These are phyloP conservation scores for Meta bourneti DNA, from an alignment of 2,888 invertebrate genomes.

Conservation along the genomic window DNA sequence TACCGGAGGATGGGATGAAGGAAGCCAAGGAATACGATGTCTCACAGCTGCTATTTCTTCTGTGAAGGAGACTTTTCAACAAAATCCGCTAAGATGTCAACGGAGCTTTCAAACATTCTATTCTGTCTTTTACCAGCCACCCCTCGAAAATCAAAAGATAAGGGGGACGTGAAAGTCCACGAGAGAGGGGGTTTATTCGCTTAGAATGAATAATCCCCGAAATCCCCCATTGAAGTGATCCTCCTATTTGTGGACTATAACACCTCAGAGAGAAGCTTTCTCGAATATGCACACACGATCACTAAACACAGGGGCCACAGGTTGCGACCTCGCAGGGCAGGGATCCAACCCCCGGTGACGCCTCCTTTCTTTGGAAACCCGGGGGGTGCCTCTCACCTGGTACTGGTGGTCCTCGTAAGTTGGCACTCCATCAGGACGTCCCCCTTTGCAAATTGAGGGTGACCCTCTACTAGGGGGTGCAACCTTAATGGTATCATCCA, in stretches of 20 bases:
- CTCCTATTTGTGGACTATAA: constrained; percentile 74
- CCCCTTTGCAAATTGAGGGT: constrained; percentile 75
- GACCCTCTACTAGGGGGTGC: constrained; percentile 53
- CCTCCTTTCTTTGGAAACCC: constrained; percentile 68
- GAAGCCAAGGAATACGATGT: constrained; percentile 7
- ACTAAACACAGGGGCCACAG: constrained; percentile 72
- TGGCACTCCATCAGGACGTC: constrained; percentile 69
- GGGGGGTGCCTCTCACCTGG: constrained; percentile 65
- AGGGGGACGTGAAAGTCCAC: constrained; percentile 24
- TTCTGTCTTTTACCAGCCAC: constrained; percentile 71
- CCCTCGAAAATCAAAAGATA: constrained; percentile 70
- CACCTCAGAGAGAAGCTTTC: constrained; percentile 55
- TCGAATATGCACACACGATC: constrained; percentile 69
- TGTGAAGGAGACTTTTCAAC: constrained; percentile 59
- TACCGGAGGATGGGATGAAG: constrained; percentile 8
- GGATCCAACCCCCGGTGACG: constrained; percentile 62
- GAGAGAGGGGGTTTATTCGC: constrained; percentile 6
- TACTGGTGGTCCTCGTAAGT: constrained; percentile 66
- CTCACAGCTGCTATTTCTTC: constrained; percentile 56
- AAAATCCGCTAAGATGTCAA: constrained; percentile 76
- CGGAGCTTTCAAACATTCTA: constrained; percentile 76
- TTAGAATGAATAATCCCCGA: constrained; percentile 68
- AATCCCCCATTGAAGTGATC: constrained; percentile 72
- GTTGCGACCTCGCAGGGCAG: constrained; percentile 72
- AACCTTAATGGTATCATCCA: constrained; percentile 73